phyloP scores from a whole-genome alignment of 2,797 vertebrate species.

The Acropternis orthonyx region DNA sequence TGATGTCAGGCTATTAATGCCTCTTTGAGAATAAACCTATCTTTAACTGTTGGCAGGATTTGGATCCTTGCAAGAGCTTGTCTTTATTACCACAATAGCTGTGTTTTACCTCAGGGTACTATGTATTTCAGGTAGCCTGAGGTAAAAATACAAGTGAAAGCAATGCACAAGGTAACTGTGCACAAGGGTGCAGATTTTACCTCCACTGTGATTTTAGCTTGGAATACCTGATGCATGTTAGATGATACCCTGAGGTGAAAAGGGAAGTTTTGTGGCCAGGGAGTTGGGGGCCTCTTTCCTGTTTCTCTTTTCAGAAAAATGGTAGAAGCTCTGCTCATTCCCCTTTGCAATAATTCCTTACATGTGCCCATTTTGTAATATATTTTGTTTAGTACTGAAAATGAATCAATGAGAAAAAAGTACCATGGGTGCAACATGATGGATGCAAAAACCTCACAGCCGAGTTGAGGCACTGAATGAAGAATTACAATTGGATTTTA shows the following conservation, averaged over 20 bases:
- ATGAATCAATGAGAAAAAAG: background rate
- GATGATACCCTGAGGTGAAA: constrained; percentile 28
- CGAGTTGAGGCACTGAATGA: background rate
- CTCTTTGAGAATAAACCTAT: background rate
- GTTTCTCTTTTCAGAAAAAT: background rate
- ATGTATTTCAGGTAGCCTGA: constrained; percentile 33
- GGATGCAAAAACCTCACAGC: background rate
- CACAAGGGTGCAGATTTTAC: background rate
- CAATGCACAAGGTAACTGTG: background rate
- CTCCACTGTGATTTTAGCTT: background rate
- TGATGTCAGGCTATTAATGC: background rate
- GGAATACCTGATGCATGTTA: background rate
- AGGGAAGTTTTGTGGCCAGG: background rate
- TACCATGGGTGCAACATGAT: background rate
- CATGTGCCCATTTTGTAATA: background rate
- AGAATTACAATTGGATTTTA: constrained; percentile 39
- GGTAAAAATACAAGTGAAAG: constrained; percentile 17
- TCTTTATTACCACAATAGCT: background rate
- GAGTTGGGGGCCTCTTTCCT: background rate
- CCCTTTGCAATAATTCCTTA: background rate
- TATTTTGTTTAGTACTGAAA: constrained; percentile 13
- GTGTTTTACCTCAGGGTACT: constrained; percentile 41
- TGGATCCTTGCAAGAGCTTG: background rate
- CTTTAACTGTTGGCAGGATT: background rate
- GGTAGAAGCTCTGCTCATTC: background rate